Base-by-base conservation (phyloP, 1,140 invertebrate genomes). In the Phthorimaea operculella region DNA sequence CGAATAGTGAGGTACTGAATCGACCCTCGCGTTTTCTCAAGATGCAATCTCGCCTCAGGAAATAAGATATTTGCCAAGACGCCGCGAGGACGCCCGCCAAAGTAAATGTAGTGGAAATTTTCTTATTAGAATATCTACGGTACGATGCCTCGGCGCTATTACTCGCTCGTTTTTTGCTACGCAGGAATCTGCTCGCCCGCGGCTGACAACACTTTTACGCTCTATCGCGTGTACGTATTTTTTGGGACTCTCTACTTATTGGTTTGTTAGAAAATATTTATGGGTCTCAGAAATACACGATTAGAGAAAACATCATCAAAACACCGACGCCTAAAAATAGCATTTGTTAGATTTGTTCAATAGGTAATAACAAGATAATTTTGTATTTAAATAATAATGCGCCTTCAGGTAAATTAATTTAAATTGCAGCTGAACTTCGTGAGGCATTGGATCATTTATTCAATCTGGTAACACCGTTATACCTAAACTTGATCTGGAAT, bases 51-150 rank as follows among this genome's bases (percentile, higher is more conserved):
- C 77, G 78, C 79, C 77, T 66, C 77, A 85, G 82, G 82, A 85
- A 85, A 85, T 85, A 83, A 83, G 82, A 83, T 83, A 85, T 85
- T 85, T 85, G 77, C 80, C 68, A 81, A 85, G 82, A 83, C 82
- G 82, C 82, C 73, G 76, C 76, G 78, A 79, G 75, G 76, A 73
- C 75, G 73, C 77, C 78, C 78, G 76, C 74, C 75, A 79, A 79
- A 79, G 82, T 85, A 85, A 85, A 85, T 81, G 79, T 85, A 85
- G 74, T 85, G 82, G 82, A 85, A 85, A 85, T 85, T 85, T 85
- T 85, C 82, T 83, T 82, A 85, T 85, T 85, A 85, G 77, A 83
- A 83, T 84, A 80, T 81, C 82, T 79, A 81, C 79, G 81, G 68
- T 80, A 79, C 78, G 79, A 76, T 83, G 79, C 81, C 79, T 77